phyloP scores from a whole-genome alignment of 2,888 invertebrate species.

The Luperina testacea region DNA sequence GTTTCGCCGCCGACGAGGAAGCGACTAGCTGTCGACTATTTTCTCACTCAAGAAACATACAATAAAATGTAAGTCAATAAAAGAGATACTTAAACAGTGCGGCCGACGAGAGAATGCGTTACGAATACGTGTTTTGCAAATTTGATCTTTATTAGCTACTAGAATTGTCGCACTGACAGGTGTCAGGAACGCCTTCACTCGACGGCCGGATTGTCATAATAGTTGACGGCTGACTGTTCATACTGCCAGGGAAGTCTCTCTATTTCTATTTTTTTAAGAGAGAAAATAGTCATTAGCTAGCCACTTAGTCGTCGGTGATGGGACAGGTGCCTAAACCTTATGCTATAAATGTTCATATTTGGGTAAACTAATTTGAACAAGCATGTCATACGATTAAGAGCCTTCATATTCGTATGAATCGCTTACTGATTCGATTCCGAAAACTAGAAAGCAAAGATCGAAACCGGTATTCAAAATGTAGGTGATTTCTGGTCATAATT shows the following conservation, averaged over 20 bases:
- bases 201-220: background rate
- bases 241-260: no score
- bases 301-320: background rate
- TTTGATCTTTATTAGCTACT: background rate
- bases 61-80: no score
- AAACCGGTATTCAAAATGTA: constrained; percentile 14
- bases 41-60: no score
- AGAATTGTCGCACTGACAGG: background rate
- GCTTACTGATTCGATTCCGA: background rate
- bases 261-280: no score
- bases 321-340: no score
- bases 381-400: background rate
- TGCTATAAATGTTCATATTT: background rate
- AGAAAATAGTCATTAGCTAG: background rate
- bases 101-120: no score
- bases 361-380: background rate
- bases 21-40: no score
- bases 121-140: background rate
- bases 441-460: background rate
- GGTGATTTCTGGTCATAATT: background rate
- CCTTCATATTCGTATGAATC: background rate
- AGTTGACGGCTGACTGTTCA: background rate
- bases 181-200: background rate
- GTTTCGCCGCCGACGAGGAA: no score
- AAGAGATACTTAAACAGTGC: no score